Conservation (phyloP, 2,797 vertebrate species). For the Danio choprae region DNA sequence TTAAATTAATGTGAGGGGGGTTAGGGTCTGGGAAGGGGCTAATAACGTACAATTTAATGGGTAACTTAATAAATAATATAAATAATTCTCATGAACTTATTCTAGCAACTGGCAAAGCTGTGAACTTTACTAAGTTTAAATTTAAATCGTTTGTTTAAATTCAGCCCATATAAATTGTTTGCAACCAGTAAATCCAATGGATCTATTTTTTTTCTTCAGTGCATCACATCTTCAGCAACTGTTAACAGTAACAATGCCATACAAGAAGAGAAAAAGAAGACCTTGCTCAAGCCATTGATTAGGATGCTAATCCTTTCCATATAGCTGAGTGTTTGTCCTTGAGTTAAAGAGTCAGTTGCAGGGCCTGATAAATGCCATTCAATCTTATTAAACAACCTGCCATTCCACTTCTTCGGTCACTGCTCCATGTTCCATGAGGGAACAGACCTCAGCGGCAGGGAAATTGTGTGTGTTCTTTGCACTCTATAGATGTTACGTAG, state of each 20-base stretch:
- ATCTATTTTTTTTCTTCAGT: too few relatives aligned
- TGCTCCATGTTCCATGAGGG: not conserved
- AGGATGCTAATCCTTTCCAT: not conserved
- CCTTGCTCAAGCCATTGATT: conserved; percentile 7
- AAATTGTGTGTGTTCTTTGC: conserved; percentile 12
- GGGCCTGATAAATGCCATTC: conserved; percentile 15
- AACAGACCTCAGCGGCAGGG: not conserved
- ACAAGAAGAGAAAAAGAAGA: not conserved
- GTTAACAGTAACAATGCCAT: conserved; percentile 11
- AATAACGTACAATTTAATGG: too few relatives aligned
- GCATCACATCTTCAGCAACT: conserved; percentile 18
- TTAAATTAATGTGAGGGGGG: too few relatives aligned
- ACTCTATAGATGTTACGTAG: conserved; percentile 4
- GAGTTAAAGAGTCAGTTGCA: conserved; percentile 20
- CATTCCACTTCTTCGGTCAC: conserved; percentile 6
- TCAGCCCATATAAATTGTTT: too few relatives aligned
- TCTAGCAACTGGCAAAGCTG: too few relatives aligned
- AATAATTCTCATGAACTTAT: too few relatives aligned
- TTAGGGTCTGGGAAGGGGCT: too few relatives aligned
- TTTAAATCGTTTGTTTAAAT: too few relatives aligned
- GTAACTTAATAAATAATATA: too few relatives aligned
- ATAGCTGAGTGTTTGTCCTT: conserved; percentile 23
- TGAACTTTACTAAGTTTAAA: too few relatives aligned
- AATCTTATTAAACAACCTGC: conserved; percentile 1
- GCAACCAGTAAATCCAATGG: too few relatives aligned